Evolutionary conservation across 1,140 invertebrate genomes (phyloP).

Genomic region (Drosophila orosa): DNA sequence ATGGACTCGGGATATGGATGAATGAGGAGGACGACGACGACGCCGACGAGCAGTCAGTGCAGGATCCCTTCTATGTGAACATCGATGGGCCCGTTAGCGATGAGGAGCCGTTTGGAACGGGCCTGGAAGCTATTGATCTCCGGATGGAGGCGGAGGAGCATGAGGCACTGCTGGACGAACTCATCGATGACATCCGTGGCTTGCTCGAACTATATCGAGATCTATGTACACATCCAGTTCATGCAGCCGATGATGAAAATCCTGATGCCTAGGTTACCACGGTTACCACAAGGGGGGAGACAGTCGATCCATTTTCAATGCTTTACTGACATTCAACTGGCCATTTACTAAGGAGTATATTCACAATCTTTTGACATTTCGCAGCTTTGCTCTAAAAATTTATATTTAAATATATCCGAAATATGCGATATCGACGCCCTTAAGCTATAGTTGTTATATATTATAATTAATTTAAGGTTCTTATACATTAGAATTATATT

Average conservation of each 20-base stretch:
- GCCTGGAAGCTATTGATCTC: background rate
- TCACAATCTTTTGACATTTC: background rate
- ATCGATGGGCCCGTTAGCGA: background rate
- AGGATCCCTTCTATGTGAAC: background rate
- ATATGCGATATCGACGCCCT: background rate
- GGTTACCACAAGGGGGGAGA: no score
- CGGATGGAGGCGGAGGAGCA: background rate
- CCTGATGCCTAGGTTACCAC: no score
- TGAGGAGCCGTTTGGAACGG: background rate
- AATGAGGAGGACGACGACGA: background rate
- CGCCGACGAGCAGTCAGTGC: background rate
- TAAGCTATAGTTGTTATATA: background rate
- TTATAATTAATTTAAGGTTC: no score
- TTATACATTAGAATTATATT: no score
- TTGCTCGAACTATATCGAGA: no score
- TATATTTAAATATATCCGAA: background rate
- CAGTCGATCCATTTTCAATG: no score
- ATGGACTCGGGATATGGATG: background rate
- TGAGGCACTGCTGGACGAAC: rapidly evolving
- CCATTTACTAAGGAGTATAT: background rate
- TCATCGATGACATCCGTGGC: background rate
- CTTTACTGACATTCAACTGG: background rate
- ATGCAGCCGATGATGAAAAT: no score
- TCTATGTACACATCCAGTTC: no score
- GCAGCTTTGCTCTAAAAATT: background rate